A percentile compares a stretch with the other conserved stretches of the same genome.
phyloP scores from a whole-genome alignment of 2,888 invertebrate genomes.

The Pasiphila rectangulata region DNA sequence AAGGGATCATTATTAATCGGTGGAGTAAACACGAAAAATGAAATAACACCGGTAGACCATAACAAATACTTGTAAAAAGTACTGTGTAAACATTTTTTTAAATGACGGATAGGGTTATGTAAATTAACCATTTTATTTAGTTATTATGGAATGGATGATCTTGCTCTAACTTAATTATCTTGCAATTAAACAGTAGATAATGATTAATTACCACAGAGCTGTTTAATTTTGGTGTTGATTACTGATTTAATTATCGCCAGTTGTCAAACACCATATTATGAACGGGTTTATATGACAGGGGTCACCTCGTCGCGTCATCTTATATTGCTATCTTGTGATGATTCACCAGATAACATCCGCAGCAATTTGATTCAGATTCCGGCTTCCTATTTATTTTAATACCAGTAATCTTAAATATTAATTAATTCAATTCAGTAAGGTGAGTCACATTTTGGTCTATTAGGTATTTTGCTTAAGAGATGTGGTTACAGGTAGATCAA shows the following conservation, averaged over 20 bases:
- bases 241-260: background rate
- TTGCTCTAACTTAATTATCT: too few relatives aligned
- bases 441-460: too few relatives aligned
- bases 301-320: conserved; percentile 37
- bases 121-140: too few relatives aligned
- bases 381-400: conserved; percentile 10
- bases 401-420: background rate
- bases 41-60: background rate
- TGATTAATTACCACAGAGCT: too few relatives aligned
- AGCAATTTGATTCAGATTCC: conserved; percentile 14
- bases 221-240: background rate
- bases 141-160: too few relatives aligned
- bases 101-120: too few relatives aligned
- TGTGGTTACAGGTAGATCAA: too few relatives aligned
- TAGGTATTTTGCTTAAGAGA: too few relatives aligned
- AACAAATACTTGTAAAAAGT: background rate
- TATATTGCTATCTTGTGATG: conserved; percentile 40
- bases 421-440: too few relatives aligned
- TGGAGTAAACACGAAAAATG: background rate
- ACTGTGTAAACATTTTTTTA: background rate
- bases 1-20: conserved; percentile 15
- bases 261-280: too few relatives aligned
- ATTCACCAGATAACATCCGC: conserved; percentile 38
- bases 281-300: conserved; percentile 15
- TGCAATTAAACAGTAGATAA: too few relatives aligned